phyloP scores from a whole-genome alignment of 1,140 invertebrate species.

The Drosophila arawakana region DNA sequence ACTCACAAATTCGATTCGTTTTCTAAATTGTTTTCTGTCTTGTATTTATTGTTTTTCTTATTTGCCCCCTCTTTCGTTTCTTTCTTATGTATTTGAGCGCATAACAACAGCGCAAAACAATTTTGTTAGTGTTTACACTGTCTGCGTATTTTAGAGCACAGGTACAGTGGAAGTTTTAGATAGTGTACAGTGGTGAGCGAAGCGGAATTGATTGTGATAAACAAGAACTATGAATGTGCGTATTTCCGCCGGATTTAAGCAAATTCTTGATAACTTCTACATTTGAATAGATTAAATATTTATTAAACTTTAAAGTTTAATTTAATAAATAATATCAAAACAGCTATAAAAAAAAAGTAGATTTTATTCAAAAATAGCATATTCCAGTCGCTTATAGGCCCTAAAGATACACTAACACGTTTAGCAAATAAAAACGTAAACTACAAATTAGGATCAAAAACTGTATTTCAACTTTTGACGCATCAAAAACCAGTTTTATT shows the following conservation, averaged over 20 bases:
- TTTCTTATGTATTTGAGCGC: slow-evolving; percentile 9
- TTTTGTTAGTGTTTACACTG: slow-evolving; percentile 14
- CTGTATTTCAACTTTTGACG: slow-evolving; percentile 1
- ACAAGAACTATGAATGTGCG: not conserved
- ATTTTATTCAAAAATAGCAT: too few species aligned
- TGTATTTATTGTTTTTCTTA: slow-evolving; percentile 6
- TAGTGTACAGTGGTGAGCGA: not conserved
- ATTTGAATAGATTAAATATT: not conserved
- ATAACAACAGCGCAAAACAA: slow-evolving; percentile 37
- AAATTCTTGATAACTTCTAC: not conserved
- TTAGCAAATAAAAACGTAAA: too few species aligned
- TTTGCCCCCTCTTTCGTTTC: not conserved
- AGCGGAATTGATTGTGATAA: not conserved
- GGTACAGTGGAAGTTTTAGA: slow-evolving; percentile 1
- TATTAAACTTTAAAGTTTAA: not conserved
- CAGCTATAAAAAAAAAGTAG: too few species aligned
- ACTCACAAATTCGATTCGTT: not conserved
- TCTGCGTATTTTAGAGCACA: not conserved
- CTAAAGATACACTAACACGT: too few species aligned
- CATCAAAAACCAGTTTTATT: slow-evolving; percentile 37
- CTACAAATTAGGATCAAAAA: not conserved
- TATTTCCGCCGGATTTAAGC: not conserved
- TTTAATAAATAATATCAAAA: too few species aligned
- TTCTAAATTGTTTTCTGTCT: slow-evolving; percentile 11
- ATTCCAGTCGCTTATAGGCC: too few species aligned